Percentiles rank a stretch among this genome's conserved stretches.
Evolutionary conservation across 2,113 vertebrate species (phyloP).

Genomic region (Saccopteryx leptura): DNA sequence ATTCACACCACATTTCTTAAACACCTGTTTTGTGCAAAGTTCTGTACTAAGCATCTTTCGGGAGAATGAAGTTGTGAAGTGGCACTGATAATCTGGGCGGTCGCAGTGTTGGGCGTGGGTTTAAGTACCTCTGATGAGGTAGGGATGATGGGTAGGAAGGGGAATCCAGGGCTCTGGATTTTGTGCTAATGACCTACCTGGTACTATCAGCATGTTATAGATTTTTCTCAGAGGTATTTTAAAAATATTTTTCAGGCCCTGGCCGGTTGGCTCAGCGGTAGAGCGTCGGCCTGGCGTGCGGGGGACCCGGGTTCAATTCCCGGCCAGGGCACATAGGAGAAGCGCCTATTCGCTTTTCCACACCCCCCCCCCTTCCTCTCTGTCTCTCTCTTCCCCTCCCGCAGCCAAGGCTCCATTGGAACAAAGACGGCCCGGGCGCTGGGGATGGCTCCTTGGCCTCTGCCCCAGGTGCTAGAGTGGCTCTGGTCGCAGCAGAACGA

Average conservation of each 20-base stretch:
- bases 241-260: neutral
- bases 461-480: no score
- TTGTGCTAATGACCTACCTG: neutral
- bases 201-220: neutral
- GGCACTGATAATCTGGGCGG: neutral
- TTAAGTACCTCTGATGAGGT: neutral
- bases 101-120: neutral
- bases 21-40: neutral
- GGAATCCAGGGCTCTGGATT: neutral
- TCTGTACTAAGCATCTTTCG: neutral
- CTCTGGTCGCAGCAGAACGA: no score
- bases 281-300: no score
- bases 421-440: no score
- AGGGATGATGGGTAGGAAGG: neutral
- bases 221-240: slow-evolving; percentile 13
- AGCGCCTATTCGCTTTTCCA: no score
- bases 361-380: no score
- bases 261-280: no score
- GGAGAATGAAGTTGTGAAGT: neutral
- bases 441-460: no score
- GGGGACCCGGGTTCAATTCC: no score
- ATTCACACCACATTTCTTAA: neutral
- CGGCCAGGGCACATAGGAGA: no score
- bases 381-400: no score
- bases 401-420: no score